Base-by-base conservation (phyloP, 1,140 invertebrate genomes). In the Protaetia brevitarsis region DNA sequence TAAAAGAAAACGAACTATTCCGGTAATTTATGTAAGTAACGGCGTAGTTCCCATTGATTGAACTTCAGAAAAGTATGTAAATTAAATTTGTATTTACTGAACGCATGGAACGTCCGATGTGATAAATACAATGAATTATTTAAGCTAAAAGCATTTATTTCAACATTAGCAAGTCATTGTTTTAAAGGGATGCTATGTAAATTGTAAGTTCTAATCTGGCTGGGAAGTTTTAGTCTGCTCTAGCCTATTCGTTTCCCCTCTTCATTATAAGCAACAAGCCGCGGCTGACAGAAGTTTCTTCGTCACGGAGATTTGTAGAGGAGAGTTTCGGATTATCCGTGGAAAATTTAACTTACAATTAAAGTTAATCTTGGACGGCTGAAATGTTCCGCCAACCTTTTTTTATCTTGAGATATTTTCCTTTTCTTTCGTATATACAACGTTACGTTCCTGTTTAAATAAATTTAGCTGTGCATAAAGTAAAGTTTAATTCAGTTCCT, bases 341-440 rank as follows among this genome's bases (percentile, higher is more conserved):
- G 19, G 58, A 60, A 28, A 60, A 60, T 60, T 60, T 60, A 60
- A 60, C 58, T 60, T 60, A 60, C 26, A 60, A 60, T 60, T 60
- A 26, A 60, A 60, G 11, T 60, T 60, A 60, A 60, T 60, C 26
- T 60, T 60, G 5, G n/a, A 4, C n/a, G n/a, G 10, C 26, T 60
- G 30, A 26, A 10, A 16, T 60, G 58, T 34, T 13, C n/a, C 41
- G 45, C 30, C 27, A n/a, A n/a, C n/a, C n/a, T n/a, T n/a, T n/a
- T n/a, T n/a, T n/a, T n/a, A n/a, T n/a, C n/a, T n/a, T n/a, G n/a
- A n/a, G n/a, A n/a, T n/a, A n/a, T n/a, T n/a, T n/a, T n/a, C n/a
- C n/a, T n/a, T n/a, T n/a, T n/a, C n/a, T n/a, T n/a, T n/a, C n/a
- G n/a, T n/a, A n/a, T n/a, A n/a, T n/a, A n/a, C n/a, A n/a, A n/a